Base-by-base conservation (phyloP, 2,113 vertebrate genomes). In the Tiliqua scincoides region DNA sequence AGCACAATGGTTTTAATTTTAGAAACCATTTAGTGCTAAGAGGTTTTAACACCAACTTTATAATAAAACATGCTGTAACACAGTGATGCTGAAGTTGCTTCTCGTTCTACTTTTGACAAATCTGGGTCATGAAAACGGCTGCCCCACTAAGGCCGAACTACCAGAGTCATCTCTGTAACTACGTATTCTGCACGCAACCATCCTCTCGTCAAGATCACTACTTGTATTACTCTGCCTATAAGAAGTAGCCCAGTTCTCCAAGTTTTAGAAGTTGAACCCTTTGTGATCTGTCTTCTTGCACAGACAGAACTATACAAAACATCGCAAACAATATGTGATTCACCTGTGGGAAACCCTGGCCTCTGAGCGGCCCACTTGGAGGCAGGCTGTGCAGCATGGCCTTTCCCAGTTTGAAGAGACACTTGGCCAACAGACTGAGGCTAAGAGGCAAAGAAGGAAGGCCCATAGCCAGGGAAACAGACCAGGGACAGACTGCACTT, bases 31-130 rank as follows among this genome's bases (percentile, higher is more conserved):
- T 82, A 82, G 11, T 35, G n/a, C 14, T 54, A 82, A 70, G 1
- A 48, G n/a, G 12, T 62, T 14, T 87, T 21, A 88, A 88, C 75
- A 15, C 43, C 43, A 79, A 78, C 6, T 78, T 87, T 21, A 82
- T n/a, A 61, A 35, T 73, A 84, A 63, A 17, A 21, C 52, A 10
- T 35, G 75, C 70, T 32, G 75, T 37, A 43, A 4, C 73, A 85
- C 2, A 48, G 1, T 87, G 90, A 2, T 72, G 71, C 68, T 25
- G 12, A 30, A 27, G 11, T 74, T 74, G 72, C 37, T 43, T 74
- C 25, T 11, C 40, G 27, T 11, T 48, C 72, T 74, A 43, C 23
- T 74, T 74, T 48, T 43, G 63, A 48, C 27, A 48, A 48, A 74
- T 40, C 40, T 27, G 1, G n/a, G 23, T 61, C 3, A 11, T 57